Base-by-base conservation (phyloP, 2,113 vertebrate species). In the Oreochromis tanganicae region DNA sequence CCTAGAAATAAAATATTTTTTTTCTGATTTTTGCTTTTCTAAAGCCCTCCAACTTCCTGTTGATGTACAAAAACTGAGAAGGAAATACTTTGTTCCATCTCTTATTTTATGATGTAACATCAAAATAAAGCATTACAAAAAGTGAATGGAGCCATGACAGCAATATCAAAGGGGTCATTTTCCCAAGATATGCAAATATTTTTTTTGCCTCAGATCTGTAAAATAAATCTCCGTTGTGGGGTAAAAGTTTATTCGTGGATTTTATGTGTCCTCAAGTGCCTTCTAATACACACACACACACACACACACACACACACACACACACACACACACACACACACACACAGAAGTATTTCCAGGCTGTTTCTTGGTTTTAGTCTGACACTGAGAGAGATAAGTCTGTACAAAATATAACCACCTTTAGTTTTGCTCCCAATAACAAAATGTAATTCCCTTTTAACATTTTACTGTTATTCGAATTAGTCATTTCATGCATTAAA, bases 181-280 rank as follows among this genome's bases (percentile, higher is more conserved):
- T 48, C 10, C 32, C 9, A 80, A 87, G 61, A 80, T 80, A 86
- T 84, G 83, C 66, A 84, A 85, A 87, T 34, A 71, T 56, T 73
- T 82, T 73, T 82, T 83, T 17, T 2, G 12, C 82, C 82, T 90
- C 19, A 84, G 46, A 54, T 36, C 21, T 56, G 54, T 32, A 27
- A 85, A 88, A 90, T 71, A 86, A 90, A 87, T 73, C 78, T 81
- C 7, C 27, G 75, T 81, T 91, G 57, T 27, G 38, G 48, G 34
- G 34, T 50, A 84, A 73, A 92, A 83, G 66, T 87, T 87, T 43
- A 73, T 38, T 87, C 4, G n/a, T 12, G 27, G 57, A 85, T 90
- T 88, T 82, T 7, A 3, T 61, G 14, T 80, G 27, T 10, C 73
- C n/a, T 84, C 6, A 52, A 57, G 63, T 1, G 17, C 50, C 36